phyloP scores from a whole-genome alignment of 2,113 vertebrate genomes.

The Cyanistes caeruleus region DNA sequence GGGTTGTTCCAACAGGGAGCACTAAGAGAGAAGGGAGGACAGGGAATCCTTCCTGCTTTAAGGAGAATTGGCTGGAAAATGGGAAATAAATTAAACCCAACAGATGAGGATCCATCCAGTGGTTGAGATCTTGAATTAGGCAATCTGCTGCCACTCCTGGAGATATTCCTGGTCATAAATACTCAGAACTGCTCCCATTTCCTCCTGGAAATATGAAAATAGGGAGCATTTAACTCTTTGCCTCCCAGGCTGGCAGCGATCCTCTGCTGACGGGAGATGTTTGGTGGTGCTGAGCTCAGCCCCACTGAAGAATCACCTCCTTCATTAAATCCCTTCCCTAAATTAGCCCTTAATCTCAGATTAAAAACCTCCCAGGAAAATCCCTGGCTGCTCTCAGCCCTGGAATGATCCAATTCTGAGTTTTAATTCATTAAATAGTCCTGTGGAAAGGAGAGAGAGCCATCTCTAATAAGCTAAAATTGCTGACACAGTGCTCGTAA shows the following conservation, averaged over 20 bases:
- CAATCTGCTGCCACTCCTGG: neutral
- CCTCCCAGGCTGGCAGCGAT: neutral
- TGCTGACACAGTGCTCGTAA: conserved; percentile 57
- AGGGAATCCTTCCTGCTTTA: neutral
- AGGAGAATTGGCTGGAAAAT: neutral
- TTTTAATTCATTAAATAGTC: conserved; percentile 54
- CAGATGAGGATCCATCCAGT: neutral
- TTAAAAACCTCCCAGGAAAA: conserved; percentile 11
- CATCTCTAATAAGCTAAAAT: conserved; percentile 42
- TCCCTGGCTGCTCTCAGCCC: neutral
- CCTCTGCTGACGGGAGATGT: neutral
- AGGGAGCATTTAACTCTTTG: fast-evolving
- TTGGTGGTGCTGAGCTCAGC: neutral
- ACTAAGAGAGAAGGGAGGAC: neutral
- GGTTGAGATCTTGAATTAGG: neutral
- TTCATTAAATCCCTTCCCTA: conserved; percentile 38
- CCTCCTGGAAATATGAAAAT: neutral
- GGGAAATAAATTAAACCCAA: neutral
- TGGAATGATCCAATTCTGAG: conserved; percentile 20
- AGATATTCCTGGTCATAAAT: neutral
- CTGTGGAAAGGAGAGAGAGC: conserved; percentile 29
- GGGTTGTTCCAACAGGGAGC: neutral
- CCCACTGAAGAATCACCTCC: neutral
- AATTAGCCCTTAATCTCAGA: conserved; percentile 9
- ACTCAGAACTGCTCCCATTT: neutral